Base-by-base conservation (phyloP, 2,888 invertebrate genomes). In the Cheilosia variabilis region DNA sequence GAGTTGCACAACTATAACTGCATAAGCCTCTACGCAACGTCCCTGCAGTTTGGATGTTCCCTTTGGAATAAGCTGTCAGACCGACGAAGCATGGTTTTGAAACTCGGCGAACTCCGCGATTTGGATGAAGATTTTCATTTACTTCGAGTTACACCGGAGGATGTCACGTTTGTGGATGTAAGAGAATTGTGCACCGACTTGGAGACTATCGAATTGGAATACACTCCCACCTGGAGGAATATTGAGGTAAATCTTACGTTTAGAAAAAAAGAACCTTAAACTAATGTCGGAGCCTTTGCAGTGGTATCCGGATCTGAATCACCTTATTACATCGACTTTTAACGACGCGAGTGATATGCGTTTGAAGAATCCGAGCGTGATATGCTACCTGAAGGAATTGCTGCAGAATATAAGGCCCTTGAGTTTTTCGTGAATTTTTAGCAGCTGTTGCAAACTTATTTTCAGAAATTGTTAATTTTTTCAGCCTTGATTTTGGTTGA, bases 51-150 rank as follows among this genome's bases (percentile, higher is more conserved):
- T 71, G 63, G 43, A 41, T 88, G 80, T 4, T 91, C 90, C 0
- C 73, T 87, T 24, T 92, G 92, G 92, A 92, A 92, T 88, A 89
- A 90, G n/a, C 76, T 91, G 68, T 88, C 92, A 3, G 31, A 87
- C 4, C 89, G 91, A 7, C 89, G 92, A 10, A 89, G 90, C 68
- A 88, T 92, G 0, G 41, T 91, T 3, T 52, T 91, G 5, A 83
- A 89, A 63, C 89, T 90, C 82, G 89, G 89, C 22, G 89, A 89
- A 41, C 83, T 87, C 10, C 89, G 89, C 27, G 87, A 87, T 4
- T 19, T 78, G 0, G 88, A 89, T 15, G 88, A 89, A 10, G 88
- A 89, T 1, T 87, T 89, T 19, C 87, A 87, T 0, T 87, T 88
- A 2, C 31, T 91, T 17, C 89, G 89, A 10, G 76, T 92, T 7